Evolutionary conservation across 2,888 invertebrate genomes (phyloP).

Genomic region (Ectemnius lituratus): DNA sequence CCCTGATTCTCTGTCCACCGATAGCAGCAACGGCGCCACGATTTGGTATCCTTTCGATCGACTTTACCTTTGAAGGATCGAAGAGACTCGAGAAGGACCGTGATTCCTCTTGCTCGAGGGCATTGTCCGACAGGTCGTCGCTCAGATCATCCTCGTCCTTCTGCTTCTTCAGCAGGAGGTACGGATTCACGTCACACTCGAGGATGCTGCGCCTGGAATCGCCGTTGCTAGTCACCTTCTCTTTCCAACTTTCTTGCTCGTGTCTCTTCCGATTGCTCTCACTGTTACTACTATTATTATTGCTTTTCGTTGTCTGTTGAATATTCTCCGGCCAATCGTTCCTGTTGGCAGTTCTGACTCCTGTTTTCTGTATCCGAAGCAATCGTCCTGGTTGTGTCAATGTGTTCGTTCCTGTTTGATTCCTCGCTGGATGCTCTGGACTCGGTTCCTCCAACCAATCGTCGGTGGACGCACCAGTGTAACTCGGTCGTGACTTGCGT

Average conservation of each 20-base stretch:
- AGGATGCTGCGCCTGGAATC: constrained; percentile 83
- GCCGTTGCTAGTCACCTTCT: constrained; percentile 20
- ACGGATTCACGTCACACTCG: constrained; percentile 91
- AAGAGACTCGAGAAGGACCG: constrained; percentile 65
- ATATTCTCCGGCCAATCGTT: constrained; percentile 47
- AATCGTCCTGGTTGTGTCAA: constrained; percentile 27
- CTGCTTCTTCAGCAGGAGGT: constrained; percentile 85
- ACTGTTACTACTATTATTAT: no score
- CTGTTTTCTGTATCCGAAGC: constrained; percentile 35
- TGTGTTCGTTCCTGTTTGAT: constrained; percentile 12
- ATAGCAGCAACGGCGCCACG: constrained; percentile 79
- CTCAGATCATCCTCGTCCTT: constrained; percentile 76
- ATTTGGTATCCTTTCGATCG: constrained; percentile 74
- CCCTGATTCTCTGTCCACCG: constrained; percentile 84
- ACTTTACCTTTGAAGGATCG: constrained; percentile 75
- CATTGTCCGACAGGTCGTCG: constrained; percentile 76
- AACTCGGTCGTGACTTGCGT: constrained; percentile 53
- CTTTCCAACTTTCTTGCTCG: constrained; percentile 40
- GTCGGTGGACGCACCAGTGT: constrained; percentile 42
- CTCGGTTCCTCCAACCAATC: constrained; percentile 47
- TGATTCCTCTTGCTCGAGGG: constrained; percentile 64
- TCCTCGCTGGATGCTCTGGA: constrained; percentile 24
- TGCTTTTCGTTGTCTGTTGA: neutral
- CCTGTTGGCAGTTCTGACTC: constrained; percentile 12
- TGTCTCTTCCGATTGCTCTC: constrained; percentile 21